Evolutionary conservation across 1,140 invertebrate species (phyloP), one percentile per base, ranked within the genome.

Genomic region (Tetramorium parvispinum): DNA sequence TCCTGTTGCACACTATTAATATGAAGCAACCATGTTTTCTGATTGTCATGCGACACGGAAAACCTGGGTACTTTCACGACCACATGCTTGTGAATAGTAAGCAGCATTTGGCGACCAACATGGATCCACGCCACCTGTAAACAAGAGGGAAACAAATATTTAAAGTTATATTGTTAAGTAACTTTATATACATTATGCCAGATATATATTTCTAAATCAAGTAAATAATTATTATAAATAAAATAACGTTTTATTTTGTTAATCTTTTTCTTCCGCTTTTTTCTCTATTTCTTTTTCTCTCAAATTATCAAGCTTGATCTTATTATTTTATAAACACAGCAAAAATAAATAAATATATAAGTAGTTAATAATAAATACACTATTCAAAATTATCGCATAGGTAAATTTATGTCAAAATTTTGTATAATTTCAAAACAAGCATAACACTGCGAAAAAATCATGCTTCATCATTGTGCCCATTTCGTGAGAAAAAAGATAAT

Each of bases 71-170:
- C 97, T 75, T 98, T 96, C 0, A 98, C 98, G 79, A 99, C 98
- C 37, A 99, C 98, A 93, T 98, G 98, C 55, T 97, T 97, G 94
- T 99, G 98, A 92, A 99, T 98, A 18, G 98, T 98, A 57, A 99
- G 96, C 89, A 99, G 97, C 98, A 98, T 98, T 95, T 98, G 97
- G n/a, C 98, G 96, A 93, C 98, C 98, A 89, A 99, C 98, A 94
- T 99, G 98, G 70, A 99, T 97, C 98, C 98, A 99, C 53, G 98
- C 98, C 86, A 98, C 98, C 98, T 99, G 95, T 13, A 96, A 96
- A 24, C 27, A 61, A 43, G 13, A 79, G 4, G 0, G 13, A 46
- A 37, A 73, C 18, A 43, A 10, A 49, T 73, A 73, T 73, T 57
- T 82, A 46, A 46, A 46, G 10, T 1, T 24, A 49, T 32, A 18